phyloP scores from a whole-genome alignment of 1,140 invertebrate genomes.

The Laupala kohalensis region DNA sequence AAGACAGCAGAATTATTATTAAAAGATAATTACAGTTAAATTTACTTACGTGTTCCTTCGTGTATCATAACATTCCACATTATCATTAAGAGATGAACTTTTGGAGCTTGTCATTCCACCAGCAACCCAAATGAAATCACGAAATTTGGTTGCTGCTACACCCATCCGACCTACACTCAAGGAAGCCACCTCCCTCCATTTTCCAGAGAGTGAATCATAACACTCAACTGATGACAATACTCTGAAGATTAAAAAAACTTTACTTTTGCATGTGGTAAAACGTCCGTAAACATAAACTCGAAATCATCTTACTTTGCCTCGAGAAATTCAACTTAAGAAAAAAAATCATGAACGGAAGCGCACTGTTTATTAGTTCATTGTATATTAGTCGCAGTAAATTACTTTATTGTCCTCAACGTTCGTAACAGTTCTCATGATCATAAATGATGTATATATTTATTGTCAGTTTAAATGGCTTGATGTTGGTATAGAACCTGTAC shows the following conservation, averaged over 20 bases:
- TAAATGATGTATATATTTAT: too few species aligned
- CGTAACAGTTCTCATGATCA: too few species aligned
- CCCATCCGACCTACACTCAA: slow-evolving; percentile 40
- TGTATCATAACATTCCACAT: slow-evolving; percentile 45
- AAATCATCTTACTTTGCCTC: neutral
- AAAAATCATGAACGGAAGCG: too few species aligned
- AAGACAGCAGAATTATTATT: neutral
- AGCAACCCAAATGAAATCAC: slow-evolving; percentile 48
- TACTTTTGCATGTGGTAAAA: too few species aligned
- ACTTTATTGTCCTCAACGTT: too few species aligned
- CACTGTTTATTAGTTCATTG: too few species aligned
- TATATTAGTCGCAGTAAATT: too few species aligned
- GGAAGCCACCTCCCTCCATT: slow-evolving; percentile 38
- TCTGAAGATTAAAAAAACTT: slow-evolving; percentile 3
- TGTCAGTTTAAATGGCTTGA: too few species aligned
- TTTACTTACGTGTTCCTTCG: slow-evolving; percentile 15
- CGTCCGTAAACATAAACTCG: neutral
- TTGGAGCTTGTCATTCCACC: slow-evolving; percentile 44
- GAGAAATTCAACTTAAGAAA: too few species aligned
- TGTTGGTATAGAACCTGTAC: too few species aligned
- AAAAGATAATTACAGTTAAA: neutral
- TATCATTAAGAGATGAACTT: slow-evolving; percentile 28
- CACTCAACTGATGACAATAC: slow-evolving; percentile 41
- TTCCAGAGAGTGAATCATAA: slow-evolving; percentile 35
- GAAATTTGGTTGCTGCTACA: slow-evolving; percentile 37